A percentile compares a stretch with the other conserved stretches of the same genome.
Conservation (phyloP, 2,113 vertebrate genomes). For the Coracopsis vasa region DNA sequence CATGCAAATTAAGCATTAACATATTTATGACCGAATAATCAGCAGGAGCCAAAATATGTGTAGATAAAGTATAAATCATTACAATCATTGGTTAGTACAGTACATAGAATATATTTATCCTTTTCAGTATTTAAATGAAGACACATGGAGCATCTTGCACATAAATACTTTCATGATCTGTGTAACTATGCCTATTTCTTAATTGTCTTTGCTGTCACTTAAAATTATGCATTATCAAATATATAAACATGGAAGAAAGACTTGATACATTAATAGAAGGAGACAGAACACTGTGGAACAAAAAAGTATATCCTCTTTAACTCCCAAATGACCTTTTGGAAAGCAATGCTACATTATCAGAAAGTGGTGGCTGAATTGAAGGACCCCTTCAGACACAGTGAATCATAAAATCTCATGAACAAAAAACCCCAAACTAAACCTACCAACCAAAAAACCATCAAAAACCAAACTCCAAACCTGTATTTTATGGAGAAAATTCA, state of each 20-base stretch:
- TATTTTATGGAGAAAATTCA: background rate
- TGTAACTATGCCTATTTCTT: background rate
- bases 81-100: background rate
- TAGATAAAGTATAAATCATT: background rate
- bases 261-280: background rate
- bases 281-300: background rate
- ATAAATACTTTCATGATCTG: background rate
- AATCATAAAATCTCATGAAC: background rate
- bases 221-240: background rate
- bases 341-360: background rate
- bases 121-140: background rate
- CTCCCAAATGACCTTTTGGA: background rate
- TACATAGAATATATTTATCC: background rate
- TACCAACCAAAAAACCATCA: too few relatives aligned
- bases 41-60: background rate
- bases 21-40: constrained; percentile 7
- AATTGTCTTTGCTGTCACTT: background rate
- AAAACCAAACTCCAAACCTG: background rate
- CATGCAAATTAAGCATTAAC: constrained; percentile 18
- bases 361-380: background rate
- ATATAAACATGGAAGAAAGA: background rate
- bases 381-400: rapidly evolving
- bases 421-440: background rate
- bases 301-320: background rate
- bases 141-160: background rate